Evolutionary conservation across 2,797 vertebrate species (phyloP).

Genomic region (Fundulus diaphanus): DNA sequence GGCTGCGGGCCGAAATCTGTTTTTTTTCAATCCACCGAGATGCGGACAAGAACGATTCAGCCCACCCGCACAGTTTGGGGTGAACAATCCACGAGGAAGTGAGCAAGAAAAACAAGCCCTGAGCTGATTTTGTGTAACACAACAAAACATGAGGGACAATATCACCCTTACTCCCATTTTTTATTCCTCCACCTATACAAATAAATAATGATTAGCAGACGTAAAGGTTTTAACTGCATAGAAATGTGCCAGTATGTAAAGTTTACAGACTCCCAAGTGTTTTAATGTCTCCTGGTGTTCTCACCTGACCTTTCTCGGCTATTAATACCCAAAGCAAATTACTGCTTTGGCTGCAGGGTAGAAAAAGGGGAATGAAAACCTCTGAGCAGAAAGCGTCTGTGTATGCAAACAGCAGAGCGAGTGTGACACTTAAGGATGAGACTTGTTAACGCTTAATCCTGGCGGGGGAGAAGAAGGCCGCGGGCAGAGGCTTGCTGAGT

Average conservation of each 20-base stretch:
- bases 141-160: neutral
- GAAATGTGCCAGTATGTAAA: neutral
- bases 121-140: neutral
- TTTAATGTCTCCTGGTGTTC: constrained; percentile 24
- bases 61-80: too few species aligned
- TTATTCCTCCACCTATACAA: neutral
- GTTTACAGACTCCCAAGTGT: constrained; percentile 16
- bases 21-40: neutral
- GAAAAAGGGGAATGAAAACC: constrained; percentile 36
- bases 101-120: too few species aligned
- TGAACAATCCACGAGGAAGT: too few species aligned
- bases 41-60: too few species aligned
- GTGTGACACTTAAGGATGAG: constrained; percentile 31
- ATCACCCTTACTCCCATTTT: neutral
- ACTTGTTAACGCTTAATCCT: constrained; percentile 56
- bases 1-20: neutral
- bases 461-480: constrained; percentile 35
- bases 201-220: neutral
- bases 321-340: constrained; percentile 16
- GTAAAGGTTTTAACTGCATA: neutral
- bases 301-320: constrained; percentile 23
- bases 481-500: constrained; percentile 46
- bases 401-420: constrained; percentile 6
- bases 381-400: constrained; percentile 10
- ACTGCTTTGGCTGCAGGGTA: constrained; percentile 42